Base-by-base conservation (phyloP, 2,888 invertebrate species). In the Balanococcus diminutus region DNA sequence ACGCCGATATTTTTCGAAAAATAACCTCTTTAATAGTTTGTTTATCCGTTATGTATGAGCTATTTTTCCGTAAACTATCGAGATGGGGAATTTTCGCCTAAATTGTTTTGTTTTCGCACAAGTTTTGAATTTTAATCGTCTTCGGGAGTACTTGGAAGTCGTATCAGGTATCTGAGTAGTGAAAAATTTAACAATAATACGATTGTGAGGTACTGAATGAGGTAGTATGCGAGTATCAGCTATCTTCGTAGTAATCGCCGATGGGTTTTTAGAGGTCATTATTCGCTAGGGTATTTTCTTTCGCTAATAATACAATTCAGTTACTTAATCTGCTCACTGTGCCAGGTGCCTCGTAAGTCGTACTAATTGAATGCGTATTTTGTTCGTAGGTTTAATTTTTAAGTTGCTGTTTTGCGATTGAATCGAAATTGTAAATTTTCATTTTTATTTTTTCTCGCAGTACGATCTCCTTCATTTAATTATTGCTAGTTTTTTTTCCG, bases 1-100 rank as follows among this genome's bases (percentile, higher is more conserved):
- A 79, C 75, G 36, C 75, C 6, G 32, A 19, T 36, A 19, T 8
- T 56, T 79, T 79, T 32, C n/a, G 75, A 79, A 79, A 79, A 79
- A 28, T 67, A 67, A 67, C 28, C 56, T 6, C 28, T 31, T 25
- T 28, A 28, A 67, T 67, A 16, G 25, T 14, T 28, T 28, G 67
- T 28, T 28, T 25, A 67, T 19, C 14, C 11, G 19, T 3, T 16
- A 19, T 56, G 19, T 19, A 19, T 28, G 67, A 14, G 31, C 14
- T 67, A 28, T 67, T 67, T 67, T 14, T 67, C 61, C 3, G 11
- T n/a, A n/a, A n/a, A 67, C 61, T n/a, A 14, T 8, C 51, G 6
- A 19, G 19, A 56, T 56, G 56, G 56, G 67, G 28, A 67, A 67
- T 67, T 67, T 14, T 31, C 22, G 56, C 19, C 56, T 22, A 56